Evolutionary conservation across 2,113 vertebrate genomes (phyloP), one percentile per base, ranked within the genome.

Genomic region (Xenopus borealis): DNA sequence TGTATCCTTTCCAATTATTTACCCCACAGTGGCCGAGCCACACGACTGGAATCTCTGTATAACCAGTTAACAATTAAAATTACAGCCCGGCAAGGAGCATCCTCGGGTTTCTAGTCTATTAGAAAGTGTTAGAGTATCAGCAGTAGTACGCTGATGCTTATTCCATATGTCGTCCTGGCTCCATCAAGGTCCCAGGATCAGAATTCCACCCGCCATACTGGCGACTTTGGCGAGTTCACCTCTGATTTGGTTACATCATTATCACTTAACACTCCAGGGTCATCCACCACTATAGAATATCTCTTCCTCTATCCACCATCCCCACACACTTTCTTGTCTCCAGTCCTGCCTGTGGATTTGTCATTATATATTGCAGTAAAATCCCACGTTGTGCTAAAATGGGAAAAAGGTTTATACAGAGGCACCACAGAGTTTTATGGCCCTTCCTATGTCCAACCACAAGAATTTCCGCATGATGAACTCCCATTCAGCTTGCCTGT

Each of bases 281-380:
- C 14, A 7, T 17, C 7, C 7, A 13, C 3, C 47, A n/a, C 11
- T 47, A 23, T 12, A 23, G 10, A 47, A 17, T 45, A 10, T 14
- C 68, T 12, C 4, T 12, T 71, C 13, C n/a, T 61, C 44, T 40
- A 50, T 12, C 14, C 47, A 13, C 46, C 44, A 20, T 71, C 44
- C 44, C 1, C 44, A 11, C 12, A 7, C 45, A 17, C 52, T 13
- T 50, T 17, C 16, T 27, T 16, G 27, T 50, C 69, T 20, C 19
- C 10, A 10, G 10, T 10, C 20, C 69, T 20, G 69, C 45, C 44
- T n/a, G 69, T 30, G 69, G 69, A 62, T 62, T 62, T 50, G 58
- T 62, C 59, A 72, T 63, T 52, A 62, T 46, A 47, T 10, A 23
- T 71, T 47, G 47, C 19, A 23, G 18, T 11, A 20, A 18, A n/a